Evolutionary conservation across 2,113 vertebrate genomes (phyloP).

Genomic region (Leucopsar rothschildi): DNA sequence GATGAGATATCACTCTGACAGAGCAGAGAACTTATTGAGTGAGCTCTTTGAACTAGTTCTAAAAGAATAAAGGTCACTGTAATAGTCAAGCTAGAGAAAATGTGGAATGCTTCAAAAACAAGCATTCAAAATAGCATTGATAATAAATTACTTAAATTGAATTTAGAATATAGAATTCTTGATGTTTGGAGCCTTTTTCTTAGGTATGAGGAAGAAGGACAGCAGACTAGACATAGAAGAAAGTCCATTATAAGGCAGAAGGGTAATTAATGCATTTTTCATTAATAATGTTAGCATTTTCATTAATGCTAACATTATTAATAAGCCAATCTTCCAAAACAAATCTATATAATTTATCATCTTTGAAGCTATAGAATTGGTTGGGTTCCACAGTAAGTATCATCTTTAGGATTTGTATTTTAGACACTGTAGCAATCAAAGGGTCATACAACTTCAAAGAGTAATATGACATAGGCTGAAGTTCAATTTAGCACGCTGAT

Average conservation of each 20-base stretch:
- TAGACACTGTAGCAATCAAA: not conserved
- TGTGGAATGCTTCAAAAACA: not conserved
- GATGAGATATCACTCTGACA: conserved; percentile 36
- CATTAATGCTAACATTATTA: not conserved
- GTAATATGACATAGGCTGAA: not conserved
- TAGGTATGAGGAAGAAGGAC: not conserved
- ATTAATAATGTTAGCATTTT: not conserved
- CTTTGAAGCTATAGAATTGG: conserved; percentile 2
- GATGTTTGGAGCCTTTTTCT: not conserved
- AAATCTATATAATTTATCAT: conserved; percentile 14
- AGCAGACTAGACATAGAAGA: not conserved
- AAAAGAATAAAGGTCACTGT: not conserved
- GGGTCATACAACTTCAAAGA: not conserved
- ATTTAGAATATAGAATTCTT: not conserved
- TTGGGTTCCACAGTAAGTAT: not conserved
- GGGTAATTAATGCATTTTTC: not conserved
- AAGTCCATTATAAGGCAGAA: not conserved
- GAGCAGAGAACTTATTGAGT: not conserved
- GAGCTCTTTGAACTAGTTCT: not conserved
- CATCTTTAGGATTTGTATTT: not conserved
- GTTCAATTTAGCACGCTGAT: not conserved
- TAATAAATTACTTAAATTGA: not conserved
- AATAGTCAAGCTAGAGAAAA: not conserved
- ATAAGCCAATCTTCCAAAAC: conserved; percentile 13
- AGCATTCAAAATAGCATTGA: not conserved